Percentiles rank a stretch among this genome's conserved stretches.
Conservation (phyloP, 2,113 vertebrate genomes). For the Aspidoscelis tigris region DNA sequence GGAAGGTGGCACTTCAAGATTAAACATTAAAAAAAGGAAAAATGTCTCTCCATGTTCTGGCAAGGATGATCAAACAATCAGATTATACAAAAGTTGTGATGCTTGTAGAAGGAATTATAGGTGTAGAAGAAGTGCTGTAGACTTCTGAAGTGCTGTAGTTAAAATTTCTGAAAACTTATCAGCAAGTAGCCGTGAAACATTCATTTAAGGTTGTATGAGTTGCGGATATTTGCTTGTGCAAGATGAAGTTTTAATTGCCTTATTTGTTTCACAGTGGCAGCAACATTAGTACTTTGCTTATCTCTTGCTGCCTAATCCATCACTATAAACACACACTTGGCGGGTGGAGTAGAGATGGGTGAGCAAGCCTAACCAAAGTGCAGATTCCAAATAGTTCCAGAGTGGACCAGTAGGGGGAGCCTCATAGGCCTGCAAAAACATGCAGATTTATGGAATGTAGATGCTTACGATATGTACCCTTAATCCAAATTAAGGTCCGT, state of each 20-base stretch:
- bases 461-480: too few relatives aligned
- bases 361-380: constrained; percentile 51
- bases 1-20: not conserved
- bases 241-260: constrained; percentile 57
- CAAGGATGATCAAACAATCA: constrained; percentile 27
- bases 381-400: constrained; percentile 39
- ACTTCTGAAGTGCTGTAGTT: constrained; percentile 27
- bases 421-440: too few relatives aligned
- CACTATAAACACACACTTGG: constrained; percentile 43
- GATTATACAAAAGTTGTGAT: constrained; percentile 15
- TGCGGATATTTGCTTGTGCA: constrained; percentile 3
- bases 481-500: too few relatives aligned
- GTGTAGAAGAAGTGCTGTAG: constrained; percentile 29
- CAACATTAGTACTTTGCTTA: constrained; percentile 59
- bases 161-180: constrained; percentile 36
- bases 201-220: not conserved
- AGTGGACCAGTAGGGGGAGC: too few relatives aligned
- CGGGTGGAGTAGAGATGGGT: constrained; percentile 26
- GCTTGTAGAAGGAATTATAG: constrained; percentile 6
- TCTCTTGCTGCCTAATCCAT: constrained; percentile 52
- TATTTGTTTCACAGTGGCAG: constrained; percentile 58
- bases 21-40: not conserved
- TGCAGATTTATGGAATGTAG: too few relatives aligned
- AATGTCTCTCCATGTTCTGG: not conserved
- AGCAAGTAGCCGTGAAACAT: constrained; percentile 19